Evolutionary conservation across 2,113 vertebrate genomes (phyloP), one percentile per base, ranked within the genome.

Genomic region (Eurystomus gularis): DNA sequence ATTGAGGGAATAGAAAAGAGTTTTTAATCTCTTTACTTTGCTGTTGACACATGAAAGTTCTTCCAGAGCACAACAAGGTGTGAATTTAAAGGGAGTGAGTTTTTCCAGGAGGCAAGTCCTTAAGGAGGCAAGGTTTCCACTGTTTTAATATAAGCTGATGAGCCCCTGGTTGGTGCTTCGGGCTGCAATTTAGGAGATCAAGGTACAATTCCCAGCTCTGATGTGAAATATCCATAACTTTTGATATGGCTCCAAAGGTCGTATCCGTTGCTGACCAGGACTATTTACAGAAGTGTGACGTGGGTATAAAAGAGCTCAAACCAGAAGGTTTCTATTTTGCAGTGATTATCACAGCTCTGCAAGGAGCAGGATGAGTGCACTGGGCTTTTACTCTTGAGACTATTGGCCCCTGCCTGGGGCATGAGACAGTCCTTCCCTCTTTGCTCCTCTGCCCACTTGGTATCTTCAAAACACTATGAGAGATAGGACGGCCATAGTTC

Each of bases 11-110:
- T 49, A 86, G 69, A 49, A 96, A 82, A 42, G 49, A 42, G 49
- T 77, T 86, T 93, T 93, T 84, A 95, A 96, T 88, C 69, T 64
- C 86, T 92, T 79, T 83, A n/a, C 83, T 92, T 87, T 70, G 91
- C 79, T 93, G 77, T 89, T 93, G 87, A 91, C 83, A 89, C 49
- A 71, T 64, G 77, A 91, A 94, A 17, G 19, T 90, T 82, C 78
- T 91, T 69, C 73, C 61, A 91, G 66, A 85, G n/a, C 44, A 9
- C 52, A 89, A 55, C 35, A 65, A 60, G 39, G 35, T 52, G 77
- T 82, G 81, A 85, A 91, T 95, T 91, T 75, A 93, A 89, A 95
- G 82, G 52, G 71, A 88, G 51, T 13, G 61, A 79, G 26, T n/a
- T 91, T 82, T 96, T 89, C 69, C 69, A 93, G 89, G 84, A 37